Conservation (phyloP, 2,888 invertebrate species). For the Achlya flavicornis region DNA sequence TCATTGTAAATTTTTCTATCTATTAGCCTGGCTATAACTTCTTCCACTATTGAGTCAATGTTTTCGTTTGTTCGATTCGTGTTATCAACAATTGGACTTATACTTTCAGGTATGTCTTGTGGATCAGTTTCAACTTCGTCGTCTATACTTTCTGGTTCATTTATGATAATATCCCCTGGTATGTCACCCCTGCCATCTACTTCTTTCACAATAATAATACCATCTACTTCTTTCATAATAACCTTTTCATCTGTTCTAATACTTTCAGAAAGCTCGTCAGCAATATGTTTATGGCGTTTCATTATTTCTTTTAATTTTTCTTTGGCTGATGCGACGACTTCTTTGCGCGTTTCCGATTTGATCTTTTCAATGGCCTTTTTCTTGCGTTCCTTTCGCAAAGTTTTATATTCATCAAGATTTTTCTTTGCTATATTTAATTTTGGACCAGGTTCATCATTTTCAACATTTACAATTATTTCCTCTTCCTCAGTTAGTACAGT, state of each 20-base stretch:
- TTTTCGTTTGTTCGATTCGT: constrained; percentile 59
- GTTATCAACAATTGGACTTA: constrained; percentile 32
- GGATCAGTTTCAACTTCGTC: constrained; percentile 22
- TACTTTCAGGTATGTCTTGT: constrained; percentile 27
- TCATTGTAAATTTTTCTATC: constrained; percentile 82
- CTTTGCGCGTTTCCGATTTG: constrained; percentile 74
- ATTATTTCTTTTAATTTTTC: constrained; percentile 79
- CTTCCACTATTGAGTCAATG: constrained; percentile 76
- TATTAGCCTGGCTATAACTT: constrained; percentile 73
- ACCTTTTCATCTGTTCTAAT: constrained; percentile 38
- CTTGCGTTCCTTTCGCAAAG: constrained; percentile 66
- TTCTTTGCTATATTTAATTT: constrained; percentile 57
- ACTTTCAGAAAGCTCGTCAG: constrained; percentile 62
- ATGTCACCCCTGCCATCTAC: constrained; percentile 64
- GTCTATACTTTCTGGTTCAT: constrained; percentile 28
- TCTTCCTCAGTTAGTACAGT: constrained; percentile 25
- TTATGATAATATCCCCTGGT: constrained; percentile 49
- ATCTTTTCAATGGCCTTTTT: constrained; percentile 76
- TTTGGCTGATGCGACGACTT: constrained; percentile 78
- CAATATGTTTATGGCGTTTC: constrained; percentile 76
- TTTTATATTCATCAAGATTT: constrained; percentile 60
- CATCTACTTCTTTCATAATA: constrained; percentile 48
- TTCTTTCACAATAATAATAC: constrained; percentile 42
- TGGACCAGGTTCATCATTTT: constrained; percentile 24
- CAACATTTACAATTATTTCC: constrained; percentile 27